Base-by-base conservation (phyloP, 2,888 invertebrate genomes). In the Himalopsyche anomala region DNA sequence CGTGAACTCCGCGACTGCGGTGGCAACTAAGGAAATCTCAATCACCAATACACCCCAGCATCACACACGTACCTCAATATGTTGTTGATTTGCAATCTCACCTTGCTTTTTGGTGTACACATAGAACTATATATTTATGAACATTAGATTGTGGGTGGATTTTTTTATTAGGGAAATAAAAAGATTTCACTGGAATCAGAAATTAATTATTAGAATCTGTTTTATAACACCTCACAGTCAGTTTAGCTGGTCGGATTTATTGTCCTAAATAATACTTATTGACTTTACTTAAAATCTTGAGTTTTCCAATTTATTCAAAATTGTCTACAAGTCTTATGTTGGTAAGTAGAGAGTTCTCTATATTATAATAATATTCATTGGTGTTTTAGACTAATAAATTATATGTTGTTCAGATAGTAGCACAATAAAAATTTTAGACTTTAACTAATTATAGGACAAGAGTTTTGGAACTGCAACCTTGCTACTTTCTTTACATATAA, bases 1-100 rank as follows among this genome's bases (percentile, higher is more conserved):
- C 94, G 98, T 83, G 95, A 96, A 89, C 92, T 97, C 88, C 95
- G 96, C 88, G 97, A 97, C 92, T 96, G 95, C 90, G 96, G 96
- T 84, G 92, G 92, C 90, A 92, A 94, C 91, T 94, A 92, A 90
- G 74, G 3, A 62, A 42, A 38, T 42, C 38, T 54, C 80, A 36
- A 17, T 82, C 40, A 79, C 55, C 40, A 36, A 15, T 55, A 81
- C 51, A 38, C 54, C 28, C 62, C n/a, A 62, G 62, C 62, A 62
- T 62, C 62, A 62, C 62, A 62, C 19, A 62, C 28, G 62, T 62
- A 62, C 62, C 62, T 62, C 62, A 19, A 62, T n/a, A n/a, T n/a
- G 62, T 19, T 62, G 19, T 19, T 62, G 62, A 62, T 15, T 19
- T 28, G 62, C 62, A 19, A 62, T 62, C 28, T 62, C 62, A 62